phyloP scores from a whole-genome alignment of 2,797 vertebrate genomes.

The Gorsachius magnificus region DNA sequence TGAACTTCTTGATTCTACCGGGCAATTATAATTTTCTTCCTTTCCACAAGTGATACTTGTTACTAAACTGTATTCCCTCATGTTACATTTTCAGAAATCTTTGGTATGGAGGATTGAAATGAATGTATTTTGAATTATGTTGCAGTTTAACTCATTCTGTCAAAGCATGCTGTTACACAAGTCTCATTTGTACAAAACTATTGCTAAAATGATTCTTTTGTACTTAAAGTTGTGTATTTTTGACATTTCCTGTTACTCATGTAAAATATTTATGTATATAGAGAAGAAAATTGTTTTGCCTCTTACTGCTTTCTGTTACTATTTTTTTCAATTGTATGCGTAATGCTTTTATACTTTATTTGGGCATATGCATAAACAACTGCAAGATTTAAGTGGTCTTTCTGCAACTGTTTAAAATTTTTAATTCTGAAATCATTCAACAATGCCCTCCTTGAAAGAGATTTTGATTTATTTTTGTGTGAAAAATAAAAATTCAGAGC shows the following conservation, averaged over 20 bases:
- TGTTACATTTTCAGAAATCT: slow-evolving; percentile 1
- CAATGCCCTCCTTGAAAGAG: slow-evolving; percentile 32
- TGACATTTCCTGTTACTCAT: slow-evolving; percentile 64
- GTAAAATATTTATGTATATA: slow-evolving; percentile 69
- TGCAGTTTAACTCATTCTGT: slow-evolving; percentile 47
- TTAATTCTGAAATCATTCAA: slow-evolving; percentile 10
- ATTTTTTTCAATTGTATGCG: slow-evolving; percentile 1
- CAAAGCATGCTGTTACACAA: slow-evolving; percentile 63
- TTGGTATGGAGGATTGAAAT: slow-evolving; percentile 45
- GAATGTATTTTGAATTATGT: slow-evolving; percentile 52
- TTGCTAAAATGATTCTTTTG: slow-evolving; percentile 59
- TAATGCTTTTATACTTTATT: slow-evolving; percentile 42
- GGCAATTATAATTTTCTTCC: slow-evolving; percentile 8
- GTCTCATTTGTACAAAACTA: slow-evolving; percentile 44
- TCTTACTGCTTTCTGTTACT: neutral
- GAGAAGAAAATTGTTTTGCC: slow-evolving; percentile 42
- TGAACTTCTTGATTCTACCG: slow-evolving; percentile 4
- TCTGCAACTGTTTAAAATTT: neutral
- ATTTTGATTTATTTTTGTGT: slow-evolving; percentile 64
- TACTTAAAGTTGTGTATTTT: slow-evolving; percentile 55
- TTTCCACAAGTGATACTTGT: neutral
- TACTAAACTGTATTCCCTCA: neutral
- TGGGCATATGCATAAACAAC: slow-evolving; percentile 27
- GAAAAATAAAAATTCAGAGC: slow-evolving; percentile 53
- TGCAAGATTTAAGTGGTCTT: slow-evolving; percentile 36